Base-by-base conservation (phyloP, 2,113 vertebrate genomes). In the Rhipidura dahli region DNA sequence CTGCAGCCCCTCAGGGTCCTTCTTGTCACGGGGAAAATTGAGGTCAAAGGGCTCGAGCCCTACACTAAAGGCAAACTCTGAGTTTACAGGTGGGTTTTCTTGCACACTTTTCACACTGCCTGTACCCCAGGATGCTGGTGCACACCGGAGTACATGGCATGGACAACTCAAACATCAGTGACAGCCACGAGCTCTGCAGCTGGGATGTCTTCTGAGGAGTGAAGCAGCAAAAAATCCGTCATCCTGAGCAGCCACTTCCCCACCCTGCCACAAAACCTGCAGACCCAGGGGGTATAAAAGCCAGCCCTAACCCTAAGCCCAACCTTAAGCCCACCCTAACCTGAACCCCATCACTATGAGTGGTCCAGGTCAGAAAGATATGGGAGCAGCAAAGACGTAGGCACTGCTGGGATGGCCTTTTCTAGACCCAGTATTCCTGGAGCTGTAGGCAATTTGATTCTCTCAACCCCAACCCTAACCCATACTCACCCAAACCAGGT, bases 61-160 rank as follows among this genome's bases (percentile, higher is more conserved):
- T 22, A 1, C 2, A 9, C 28, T 47, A 21, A 87, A 37, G 31
- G 49, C 26, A 10, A 13, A n/a, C 28, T 35, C 44, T 24, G 27
- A 44, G 63, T 28, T 33, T 37, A 23, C 9, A 79, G 19, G 20
- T 0, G 30, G 28, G 13, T 65, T 70, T 82, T 53, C 40, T 49
- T 69, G 33, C 23, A 12, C 13, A 6, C 7, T 4, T 7, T 68
- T 37, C 53, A 33, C 28, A 39, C 27, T 24, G 4, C 28, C 45
- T n/a, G 50, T n/a, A 44, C 18, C 35, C 54, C 35, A 45, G 47
- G 31, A 53, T 28, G 18, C 5, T 3, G 45, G 23, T 17, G 33
- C 22, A 23, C 4, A 1, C 12, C 0, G 0, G 28, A 66, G 31
- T 9, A 26, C 4, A 4, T 3, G 9, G 33, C 19, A 63, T 15